These are phyloP conservation scores for Metellina segmentata DNA, from an alignment of 2,888 invertebrate species.

Conservation along the genomic window DNA sequence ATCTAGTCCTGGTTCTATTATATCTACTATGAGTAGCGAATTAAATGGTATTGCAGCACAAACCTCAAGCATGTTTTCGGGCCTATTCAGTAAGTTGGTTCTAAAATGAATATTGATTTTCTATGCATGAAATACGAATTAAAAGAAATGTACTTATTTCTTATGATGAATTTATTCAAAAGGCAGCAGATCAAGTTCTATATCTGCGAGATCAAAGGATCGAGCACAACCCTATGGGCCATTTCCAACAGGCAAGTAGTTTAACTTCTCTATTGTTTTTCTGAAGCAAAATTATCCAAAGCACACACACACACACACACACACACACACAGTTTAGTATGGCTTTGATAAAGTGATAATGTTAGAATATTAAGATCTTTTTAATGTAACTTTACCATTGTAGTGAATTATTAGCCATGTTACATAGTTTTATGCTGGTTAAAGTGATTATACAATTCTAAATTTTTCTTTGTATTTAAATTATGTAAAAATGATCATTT, in stretches of 20 bases:
- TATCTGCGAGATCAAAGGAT: constrained; percentile 78
- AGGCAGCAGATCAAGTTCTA: constrained; percentile 77
- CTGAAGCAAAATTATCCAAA: not conserved
- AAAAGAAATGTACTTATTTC: not conserved
- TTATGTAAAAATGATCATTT: too few relatives aligned
- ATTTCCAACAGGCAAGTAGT: constrained; percentile 86
- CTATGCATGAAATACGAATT: not conserved
- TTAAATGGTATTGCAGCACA: constrained; percentile 95
- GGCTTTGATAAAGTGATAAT: too few relatives aligned
- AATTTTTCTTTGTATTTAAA: too few relatives aligned
- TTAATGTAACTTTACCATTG: too few relatives aligned
- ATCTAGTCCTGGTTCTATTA: constrained; percentile 84
- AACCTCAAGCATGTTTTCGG: constrained; percentile 95
- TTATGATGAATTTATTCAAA: not conserved
- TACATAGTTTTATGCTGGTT: too few relatives aligned
- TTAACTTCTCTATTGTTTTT: not conserved
- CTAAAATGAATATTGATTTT: not conserved
- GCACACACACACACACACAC: too few relatives aligned
- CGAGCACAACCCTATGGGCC: constrained; percentile 85
- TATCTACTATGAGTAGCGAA: constrained; percentile 95
- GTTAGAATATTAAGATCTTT: too few relatives aligned
- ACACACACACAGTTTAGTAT: too few relatives aligned
- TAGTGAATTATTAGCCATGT: too few relatives aligned
- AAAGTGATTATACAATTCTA: too few relatives aligned
- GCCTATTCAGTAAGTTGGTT: constrained; percentile 89